These are phyloP conservation scores for Platypus cylindrus DNA, from an alignment of 2,888 invertebrate species.

Conservation along the genomic window DNA sequence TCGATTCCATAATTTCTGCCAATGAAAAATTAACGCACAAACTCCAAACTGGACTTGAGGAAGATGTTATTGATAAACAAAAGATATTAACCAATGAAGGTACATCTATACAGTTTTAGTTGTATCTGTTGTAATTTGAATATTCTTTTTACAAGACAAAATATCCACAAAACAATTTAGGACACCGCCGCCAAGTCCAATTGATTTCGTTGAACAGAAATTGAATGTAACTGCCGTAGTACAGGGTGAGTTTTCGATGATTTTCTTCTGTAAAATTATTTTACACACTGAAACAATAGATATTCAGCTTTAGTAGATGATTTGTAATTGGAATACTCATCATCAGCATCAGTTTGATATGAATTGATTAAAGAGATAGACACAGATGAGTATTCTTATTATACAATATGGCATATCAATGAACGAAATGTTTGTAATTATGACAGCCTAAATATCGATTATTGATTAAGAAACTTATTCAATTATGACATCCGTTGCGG, in stretches of 20 bases:
- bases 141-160: constrained; percentile 40
- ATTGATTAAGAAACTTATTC: no score
- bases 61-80: constrained; percentile 20
- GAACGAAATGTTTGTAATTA: no score
- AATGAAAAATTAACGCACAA: constrained; percentile 30
- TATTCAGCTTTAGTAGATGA: constrained; percentile 17
- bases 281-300: no score
- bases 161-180: constrained; percentile 50
- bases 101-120: no score
- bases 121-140: no score
- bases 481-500: no score
- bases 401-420: constrained; percentile 30
- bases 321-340: constrained; percentile 11
- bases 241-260: constrained; percentile 32
- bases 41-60: constrained; percentile 36
- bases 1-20: constrained; percentile 21
- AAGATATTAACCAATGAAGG: constrained; percentile 8
- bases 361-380: constrained; percentile 5
- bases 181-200: constrained; percentile 59
- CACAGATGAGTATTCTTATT: constrained; percentile 23
- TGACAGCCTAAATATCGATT: no score
- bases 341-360: not conserved
- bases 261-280: no score
- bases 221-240: constrained; percentile 35
- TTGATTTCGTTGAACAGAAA: constrained; percentile 41